Conservation (phyloP, 2,113 vertebrate genomes). For the Oncorhynchus kisutch region DNA sequence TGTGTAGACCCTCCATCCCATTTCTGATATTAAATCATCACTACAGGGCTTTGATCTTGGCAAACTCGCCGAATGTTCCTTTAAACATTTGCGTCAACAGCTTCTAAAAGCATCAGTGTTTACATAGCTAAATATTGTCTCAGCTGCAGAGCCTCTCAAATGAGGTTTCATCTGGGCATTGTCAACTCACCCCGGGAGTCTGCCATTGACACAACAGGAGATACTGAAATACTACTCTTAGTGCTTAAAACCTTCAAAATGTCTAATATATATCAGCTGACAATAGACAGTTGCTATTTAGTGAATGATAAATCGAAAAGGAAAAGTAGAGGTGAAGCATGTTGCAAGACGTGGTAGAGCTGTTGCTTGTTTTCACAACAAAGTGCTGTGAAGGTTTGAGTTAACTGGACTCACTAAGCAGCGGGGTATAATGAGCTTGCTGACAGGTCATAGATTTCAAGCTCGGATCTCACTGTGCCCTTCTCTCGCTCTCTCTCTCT, state of each 20-base stretch:
- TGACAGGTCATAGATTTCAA: constrained; percentile 11
- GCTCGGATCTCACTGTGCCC: background rate
- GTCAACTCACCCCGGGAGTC: background rate
- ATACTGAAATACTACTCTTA: background rate
- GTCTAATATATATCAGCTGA: background rate
- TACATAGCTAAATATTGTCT: background rate
- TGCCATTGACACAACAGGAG: background rate
- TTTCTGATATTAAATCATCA: background rate
- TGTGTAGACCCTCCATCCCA: background rate
- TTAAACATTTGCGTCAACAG: background rate
- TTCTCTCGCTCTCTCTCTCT: constrained; percentile 1
- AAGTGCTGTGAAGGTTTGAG: constrained; percentile 4
- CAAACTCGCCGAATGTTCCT: background rate
- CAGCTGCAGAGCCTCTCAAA: background rate
- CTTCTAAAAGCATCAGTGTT: background rate
- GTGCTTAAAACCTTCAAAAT: no score
- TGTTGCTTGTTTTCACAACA: background rate
- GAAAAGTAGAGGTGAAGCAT: background rate
- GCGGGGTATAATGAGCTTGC: constrained; percentile 13
- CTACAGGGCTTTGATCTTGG: background rate
- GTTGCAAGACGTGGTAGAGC: background rate
- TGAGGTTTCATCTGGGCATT: background rate
- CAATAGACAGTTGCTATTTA: background rate
- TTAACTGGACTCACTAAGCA: constrained; percentile 6
- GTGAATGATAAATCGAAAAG: background rate